Evolutionary conservation across 35 echinoderm and acorn worm genomes (phyloP), one percentile per base, ranked within the genome.

Genomic region (Heliocidaris tuberculata): DNA sequence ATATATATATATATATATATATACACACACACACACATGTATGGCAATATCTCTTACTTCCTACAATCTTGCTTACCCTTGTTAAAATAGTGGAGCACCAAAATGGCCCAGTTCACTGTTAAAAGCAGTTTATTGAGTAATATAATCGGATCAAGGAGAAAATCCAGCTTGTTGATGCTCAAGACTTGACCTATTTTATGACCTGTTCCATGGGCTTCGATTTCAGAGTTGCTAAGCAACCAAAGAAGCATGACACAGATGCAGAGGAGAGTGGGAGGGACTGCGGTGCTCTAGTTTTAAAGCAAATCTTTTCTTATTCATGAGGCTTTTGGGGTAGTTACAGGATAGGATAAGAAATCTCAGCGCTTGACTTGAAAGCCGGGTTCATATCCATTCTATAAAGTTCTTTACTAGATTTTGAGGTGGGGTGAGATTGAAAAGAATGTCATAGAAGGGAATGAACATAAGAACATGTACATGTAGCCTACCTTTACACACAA

Each of bases 131-230:
- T 78, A 70, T 70, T 21, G 60, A 5, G 60, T 70, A 78, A 78
- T 19, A 78, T 78, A 17, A 78, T 78, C 65, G 6, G 21, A 78
- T 78, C 65, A 27, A 27, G 65, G 12, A 2, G 27, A 7, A 24
- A 24, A 78, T n/a, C 65, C 17, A 78, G 65, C 21, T 78, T 78
- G 65, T 78, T 78, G 65, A 78, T 78, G 65, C 27, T 19, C 27
- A 78, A 78, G 27, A 78, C 65, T 78, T 78, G 65, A 78, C 65
- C 65, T 78, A 78, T 78, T 78, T 78, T n/a, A 78, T 78, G 65
- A 78, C 65, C 65, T 78, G 65, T 9, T 27, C 65, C 27, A n/a
- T 27, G 65, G 65, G 21, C 27, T 78, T 27, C 6, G 27, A 7
- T 78, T 78, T 2, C 19, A 9, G 4, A 4, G 65, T 78, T 78